These are phyloP conservation scores for Dicaeum eximium DNA, from an alignment of 2,113 vertebrate genomes.

Conservation along the genomic window DNA sequence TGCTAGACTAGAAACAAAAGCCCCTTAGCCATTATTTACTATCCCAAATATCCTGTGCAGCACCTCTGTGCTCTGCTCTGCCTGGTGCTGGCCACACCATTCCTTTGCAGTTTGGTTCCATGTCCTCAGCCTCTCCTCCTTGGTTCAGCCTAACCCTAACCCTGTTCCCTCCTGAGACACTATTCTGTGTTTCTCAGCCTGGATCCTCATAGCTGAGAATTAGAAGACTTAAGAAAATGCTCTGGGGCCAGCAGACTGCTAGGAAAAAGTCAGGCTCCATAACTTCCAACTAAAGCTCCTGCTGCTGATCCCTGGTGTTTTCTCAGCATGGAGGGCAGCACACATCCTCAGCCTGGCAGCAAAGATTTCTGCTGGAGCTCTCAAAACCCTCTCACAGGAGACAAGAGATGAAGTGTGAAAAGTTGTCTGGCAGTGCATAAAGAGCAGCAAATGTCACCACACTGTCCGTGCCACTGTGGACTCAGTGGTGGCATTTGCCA, in stretches of 20 bases:
- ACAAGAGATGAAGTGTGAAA: not conserved
- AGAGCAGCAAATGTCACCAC: slow-evolving; percentile 11
- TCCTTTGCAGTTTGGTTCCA: not conserved
- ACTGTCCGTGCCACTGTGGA: not conserved
- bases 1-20: not conserved
- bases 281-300: not conserved
- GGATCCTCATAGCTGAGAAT: not conserved
- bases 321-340: not conserved
- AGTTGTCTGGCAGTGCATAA: not conserved
- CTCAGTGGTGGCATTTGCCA: not conserved
- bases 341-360: not conserved
- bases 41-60: not conserved
- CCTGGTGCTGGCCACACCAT: not conserved
- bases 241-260: not conserved
- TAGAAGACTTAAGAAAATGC: not conserved
- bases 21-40: not conserved
- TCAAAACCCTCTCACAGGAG: not conserved
- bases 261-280: not conserved
- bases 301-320: not conserved
- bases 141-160: not conserved
- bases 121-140: not conserved
- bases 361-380: not conserved
- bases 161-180: not conserved
- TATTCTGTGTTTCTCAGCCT: not conserved
- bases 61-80: not conserved